Conservation (phyloP, 1,140 invertebrate genomes). For the Gonatopus flavifemur region DNA sequence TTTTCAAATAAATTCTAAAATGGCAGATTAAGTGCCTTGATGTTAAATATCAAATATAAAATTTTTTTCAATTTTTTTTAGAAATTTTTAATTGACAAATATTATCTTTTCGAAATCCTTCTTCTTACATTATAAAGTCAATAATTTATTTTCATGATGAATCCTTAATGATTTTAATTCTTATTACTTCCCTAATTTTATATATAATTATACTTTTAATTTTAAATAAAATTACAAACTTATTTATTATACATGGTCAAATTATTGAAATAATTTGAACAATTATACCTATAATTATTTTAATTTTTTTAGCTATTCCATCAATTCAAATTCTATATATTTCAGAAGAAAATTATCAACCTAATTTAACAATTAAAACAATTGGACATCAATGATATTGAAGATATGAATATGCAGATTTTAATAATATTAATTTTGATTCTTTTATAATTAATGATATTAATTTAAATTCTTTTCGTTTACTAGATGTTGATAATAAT, state of each 20-base stretch:
- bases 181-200: conserved; percentile 55
- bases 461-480: conserved; percentile 53
- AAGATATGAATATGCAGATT: conserved; percentile 68
- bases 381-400: conserved; percentile 72
- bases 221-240: conserved; percentile 52
- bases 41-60: conserved; percentile 66
- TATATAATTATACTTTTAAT: conserved; percentile 63
- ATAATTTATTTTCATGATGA: conserved; percentile 51
- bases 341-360: conserved; percentile 30
- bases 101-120: conserved; percentile 60
- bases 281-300: conserved; percentile 34
- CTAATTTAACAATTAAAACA: conserved; percentile 55
- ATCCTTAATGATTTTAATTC: conserved; percentile 28
- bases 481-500: conserved; percentile 69
- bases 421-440: conserved; percentile 65
- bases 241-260: conserved; percentile 52
- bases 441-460: conserved; percentile 63
- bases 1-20: conserved; percentile 30
- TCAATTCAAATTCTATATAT: conserved; percentile 65
- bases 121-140: conserved; percentile 63
- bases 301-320: conserved; percentile 60
- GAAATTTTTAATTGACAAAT: conserved; percentile 57
- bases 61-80: conserved; percentile 52
- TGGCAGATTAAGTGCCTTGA: conserved; percentile 45
- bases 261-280: conserved; percentile 68